A percentile compares a stretch with the other conserved stretches of the same genome.
Conservation (phyloP, 92 coral and sea anemone species). For the Phenganax subtilis region DNA sequence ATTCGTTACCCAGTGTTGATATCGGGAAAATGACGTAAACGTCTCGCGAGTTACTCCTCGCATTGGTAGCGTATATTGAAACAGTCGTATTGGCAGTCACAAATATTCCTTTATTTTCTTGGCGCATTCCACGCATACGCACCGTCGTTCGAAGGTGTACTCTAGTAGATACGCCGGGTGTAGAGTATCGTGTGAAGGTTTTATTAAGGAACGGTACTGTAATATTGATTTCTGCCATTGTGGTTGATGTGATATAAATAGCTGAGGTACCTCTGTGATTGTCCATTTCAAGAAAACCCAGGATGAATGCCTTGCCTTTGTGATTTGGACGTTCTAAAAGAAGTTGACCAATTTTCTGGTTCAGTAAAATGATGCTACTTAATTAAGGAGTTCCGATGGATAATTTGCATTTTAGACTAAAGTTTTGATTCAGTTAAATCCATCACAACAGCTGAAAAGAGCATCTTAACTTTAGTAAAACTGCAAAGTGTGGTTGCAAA, state of each 20-base stretch:
- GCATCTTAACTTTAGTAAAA: too few relatives aligned
- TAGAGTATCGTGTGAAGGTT: neutral
- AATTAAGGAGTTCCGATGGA: too few relatives aligned
- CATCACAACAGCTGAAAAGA: too few relatives aligned
- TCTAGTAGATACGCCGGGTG: slow-evolving; percentile 17
- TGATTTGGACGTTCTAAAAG: slow-evolving; percentile 10
- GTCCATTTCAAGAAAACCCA: slow-evolving; percentile 35
- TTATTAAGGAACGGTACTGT: slow-evolving; percentile 9
- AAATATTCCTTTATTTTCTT: slow-evolving; percentile 29
- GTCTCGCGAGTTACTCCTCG: neutral
- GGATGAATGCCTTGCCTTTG: slow-evolving; percentile 16
- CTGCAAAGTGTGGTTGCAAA: too few relatives aligned
- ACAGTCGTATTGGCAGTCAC: neutral
- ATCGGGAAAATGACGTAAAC: slow-evolving; percentile 30
- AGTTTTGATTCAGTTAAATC: too few relatives aligned
- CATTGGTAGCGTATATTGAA: slow-evolving; percentile 31
- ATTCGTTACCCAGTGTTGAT: slow-evolving; percentile 20
- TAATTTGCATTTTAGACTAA: too few relatives aligned
- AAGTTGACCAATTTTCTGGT: neutral
- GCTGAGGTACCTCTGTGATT: neutral
- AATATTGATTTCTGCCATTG: neutral
- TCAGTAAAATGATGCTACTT: too few relatives aligned
- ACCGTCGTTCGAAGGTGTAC: slow-evolving; percentile 1
- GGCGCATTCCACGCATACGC: slow-evolving; percentile 14
- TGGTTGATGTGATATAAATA: slow-evolving; percentile 6